Base-by-base conservation (phyloP, 1,140 invertebrate genomes). In the Rhynchophorus ferrugineus region DNA sequence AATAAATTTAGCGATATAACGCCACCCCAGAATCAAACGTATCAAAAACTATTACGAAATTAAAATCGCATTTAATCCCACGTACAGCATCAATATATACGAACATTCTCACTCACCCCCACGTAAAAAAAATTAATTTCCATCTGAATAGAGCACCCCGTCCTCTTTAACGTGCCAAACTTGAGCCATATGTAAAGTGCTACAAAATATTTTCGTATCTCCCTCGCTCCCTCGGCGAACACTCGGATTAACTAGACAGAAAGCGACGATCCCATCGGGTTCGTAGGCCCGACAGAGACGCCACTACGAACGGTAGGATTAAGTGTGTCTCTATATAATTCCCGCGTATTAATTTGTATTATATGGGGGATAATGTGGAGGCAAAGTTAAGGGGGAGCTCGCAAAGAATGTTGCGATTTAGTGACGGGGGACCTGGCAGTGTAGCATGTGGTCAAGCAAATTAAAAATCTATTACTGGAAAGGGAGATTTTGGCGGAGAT, bases 331-430 rank as follows among this genome's bases (percentile, higher is more conserved):
- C 60, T 54, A 59, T 61, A 57, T 61, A 61, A 61, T 61, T 19
- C 57, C 39, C 47, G 54, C 56, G 57, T 61, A 61, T 61, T 61
- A 61, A 61, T 61, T 61, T 61, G 60, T 61, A 56, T 61, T 61
- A 61, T 59, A 44, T 37, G 54, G 54, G n/a, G 60, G 60, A 61
- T 61, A 54, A 59, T 57, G 54, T 55, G 57, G 57, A 57, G 54
- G 60, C 57, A 61, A 61, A 56, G 54, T 50, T 54, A 55, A 54
- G 52, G 56, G 59, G 54, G 42, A n/a, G 20, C n/a, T 17, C 39
- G 29, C 50, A 39, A 38, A 45, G 37, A 43, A n/a, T 14, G 34
- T 11, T 39, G 50, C 54, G 54, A 43, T 44, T 53, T 36, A 29
- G 5, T 11, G 24, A 29, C 11, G 24, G 42, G 35, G 24, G 37